Base-by-base conservation (phyloP, 2,113 vertebrate genomes). In the Ammodramus savannarum region DNA sequence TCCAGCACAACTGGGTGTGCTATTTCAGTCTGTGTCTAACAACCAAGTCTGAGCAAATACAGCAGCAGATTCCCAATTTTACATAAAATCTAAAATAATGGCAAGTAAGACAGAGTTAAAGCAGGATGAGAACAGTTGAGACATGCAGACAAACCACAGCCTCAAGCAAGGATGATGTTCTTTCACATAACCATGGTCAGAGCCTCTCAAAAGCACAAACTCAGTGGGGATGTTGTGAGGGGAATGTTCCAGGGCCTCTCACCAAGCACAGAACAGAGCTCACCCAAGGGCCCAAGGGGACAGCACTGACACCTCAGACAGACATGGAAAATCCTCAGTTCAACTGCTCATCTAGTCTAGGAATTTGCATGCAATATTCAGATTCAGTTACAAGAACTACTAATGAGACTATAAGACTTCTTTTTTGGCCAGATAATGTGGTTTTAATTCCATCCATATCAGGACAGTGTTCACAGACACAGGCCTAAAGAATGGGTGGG, bases 221-320 rank as follows among this genome's bases (percentile, higher is more conserved):
- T 46, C 34, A 36, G 69, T 2, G 8, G 25, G 62, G 31, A 52
- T 51, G 26, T 51, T 27, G 9, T 51, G 26, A 84, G 4, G 13
- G 52, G 25, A 72, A 46, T 8, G 38, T 5, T 38, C 18, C 38
- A 86, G 72, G n/a, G 67, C 39, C 61, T 66, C 41, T 63, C 31
- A 66, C 23, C 55, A 59, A 88, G 88, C 75, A 62, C 22, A 69
- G 58, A 19, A 66, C 67, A 80, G 69, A 92, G 63, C 76, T 41
- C 0, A 0, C 61, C 44, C 72, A 36, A 65, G 44, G 69, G 48
- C 3, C 0, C 7, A 6, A 18, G 36, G 63, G 51, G 38, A 61
- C 78, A 66, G 54, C 32, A 44, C 13, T 1, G 3, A 46, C 13
- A 55, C 41, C 90, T 57, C 59, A 76, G 0, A 71, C 5, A 66